Base-by-base conservation (phyloP, 1,140 invertebrate genomes). In the Battus philenor region DNA sequence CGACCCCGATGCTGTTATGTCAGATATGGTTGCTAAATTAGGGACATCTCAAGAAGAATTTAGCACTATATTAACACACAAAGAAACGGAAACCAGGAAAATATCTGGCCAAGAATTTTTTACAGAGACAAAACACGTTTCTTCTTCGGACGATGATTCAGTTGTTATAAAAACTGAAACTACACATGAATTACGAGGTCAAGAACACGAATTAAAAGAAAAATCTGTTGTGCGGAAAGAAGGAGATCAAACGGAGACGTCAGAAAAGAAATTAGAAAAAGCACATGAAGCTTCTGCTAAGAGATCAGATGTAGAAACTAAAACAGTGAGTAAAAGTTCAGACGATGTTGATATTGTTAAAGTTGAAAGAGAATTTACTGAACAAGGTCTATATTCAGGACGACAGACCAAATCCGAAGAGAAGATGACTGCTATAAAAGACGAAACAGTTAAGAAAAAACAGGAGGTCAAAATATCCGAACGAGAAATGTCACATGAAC, bases 361-460 rank as follows among this genome's bases (percentile, higher is more conserved):
- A 61, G 69, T 82, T 15, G 74, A 86, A 53, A 64, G 78, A 47
- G 83, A 86, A 57, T 87, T 83, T 63, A 53, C 68, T 4, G 84
- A 86, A 51, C 82, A 86, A 65, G 80, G 84, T 2, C 57, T 87
- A 10, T 87, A 87, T 43, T 70, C 74, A 18, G 86, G 86, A 16
- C 66, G 86, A 49, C 84, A 87, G 59, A 86, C 80, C 8, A 87
- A 87, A 59, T 87, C 86, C 15, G 86, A 87, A 67, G 86, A 87
- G 63, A 78, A 67, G 61, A 86, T 87, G 84, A 86, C 84, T 9
- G 75, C 84, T 8, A 49, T 87, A 1, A 86, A 81, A 68, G 86
- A 87, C 53, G 86, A 87, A 48, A 83, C 71, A 6, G 54, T 85
- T 9, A 83, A 80, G 43, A 87, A 83, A 54, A 86, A 82, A 59